Percentiles rank a stretch among this genome's conserved stretches.
Evolutionary conservation across 1,140 invertebrate species (phyloP).

Genomic region (Amyelois transitella): DNA sequence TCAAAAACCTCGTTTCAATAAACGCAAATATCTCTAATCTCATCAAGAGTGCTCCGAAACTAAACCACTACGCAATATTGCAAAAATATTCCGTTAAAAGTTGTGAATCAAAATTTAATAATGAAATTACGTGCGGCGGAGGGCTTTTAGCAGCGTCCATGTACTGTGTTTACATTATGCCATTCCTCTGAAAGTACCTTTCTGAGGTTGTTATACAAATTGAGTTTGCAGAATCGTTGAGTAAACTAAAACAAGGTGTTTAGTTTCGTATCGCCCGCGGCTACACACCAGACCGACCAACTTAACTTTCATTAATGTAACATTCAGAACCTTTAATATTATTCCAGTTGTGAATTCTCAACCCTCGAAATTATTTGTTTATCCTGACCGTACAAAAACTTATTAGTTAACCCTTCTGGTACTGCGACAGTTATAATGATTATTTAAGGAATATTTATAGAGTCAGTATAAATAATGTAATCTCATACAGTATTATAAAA

Average conservation of each 20-base stretch:
- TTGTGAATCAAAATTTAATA: conserved; percentile 8
- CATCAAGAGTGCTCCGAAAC: background rate
- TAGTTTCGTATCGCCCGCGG: conserved; percentile 48
- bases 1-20: background rate
- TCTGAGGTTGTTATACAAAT: conserved; percentile 47
- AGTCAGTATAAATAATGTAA: too few species aligned
- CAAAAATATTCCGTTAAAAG: background rate
- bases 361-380: conserved; percentile 16
- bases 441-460: too few species aligned
- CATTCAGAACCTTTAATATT: conserved; percentile 44
- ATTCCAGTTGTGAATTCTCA: conserved; percentile 28
- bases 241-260: conserved; percentile 48
- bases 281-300: conserved; percentile 27
- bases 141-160: conserved; percentile 21
- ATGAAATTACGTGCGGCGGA: conserved; percentile 22
- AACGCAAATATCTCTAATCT: background rate
- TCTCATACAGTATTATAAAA: too few species aligned
- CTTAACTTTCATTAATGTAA: conserved; percentile 43
- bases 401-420: background rate
- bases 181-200: conserved; percentile 31
- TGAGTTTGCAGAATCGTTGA: conserved; percentile 49
- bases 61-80: background rate
- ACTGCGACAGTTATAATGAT: too few species aligned
- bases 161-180: conserved; percentile 22
- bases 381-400: conserved; percentile 5